phyloP scores from a whole-genome alignment of 2,888 invertebrate genomes.

The Lithodes maja region DNA sequence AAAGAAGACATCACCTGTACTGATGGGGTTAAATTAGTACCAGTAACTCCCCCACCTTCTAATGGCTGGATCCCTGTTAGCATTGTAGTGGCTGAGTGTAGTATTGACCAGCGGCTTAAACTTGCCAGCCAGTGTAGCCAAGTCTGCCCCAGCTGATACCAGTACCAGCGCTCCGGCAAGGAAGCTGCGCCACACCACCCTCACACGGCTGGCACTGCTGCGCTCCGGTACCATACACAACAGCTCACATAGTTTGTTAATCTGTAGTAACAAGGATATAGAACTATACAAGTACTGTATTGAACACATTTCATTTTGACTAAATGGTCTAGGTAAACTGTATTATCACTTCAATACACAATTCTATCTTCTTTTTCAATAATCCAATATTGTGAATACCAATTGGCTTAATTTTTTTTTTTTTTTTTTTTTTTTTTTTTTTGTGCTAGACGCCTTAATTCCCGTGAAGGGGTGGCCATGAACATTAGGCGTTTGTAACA shows the following conservation, averaged over 20 bases:
- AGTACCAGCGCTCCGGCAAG: conserved; percentile 36
- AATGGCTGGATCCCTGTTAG: conserved; percentile 40
- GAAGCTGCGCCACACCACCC: conserved; percentile 39
- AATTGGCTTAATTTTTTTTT: too few species aligned
- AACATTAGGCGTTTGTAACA: too few species aligned
- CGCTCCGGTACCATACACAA: conserved; percentile 26
- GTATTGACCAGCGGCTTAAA: conserved; percentile 18
- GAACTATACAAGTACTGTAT: not conserved
- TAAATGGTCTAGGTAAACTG: too few species aligned
- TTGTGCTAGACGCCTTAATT: too few species aligned
- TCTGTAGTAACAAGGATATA: conserved; percentile 25
- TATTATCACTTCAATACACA: too few species aligned
- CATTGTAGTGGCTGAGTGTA: conserved; percentile 15
- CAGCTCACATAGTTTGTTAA: conserved; percentile 45
- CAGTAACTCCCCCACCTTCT: conserved; percentile 30
- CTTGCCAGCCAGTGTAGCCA: conserved; percentile 20
- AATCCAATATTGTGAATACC: too few species aligned
- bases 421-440: too few species aligned
- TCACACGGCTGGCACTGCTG: conserved; percentile 19
- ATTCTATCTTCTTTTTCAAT: too few species aligned
- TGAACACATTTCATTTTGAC: not conserved
- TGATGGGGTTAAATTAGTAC: too few species aligned
- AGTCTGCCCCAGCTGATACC: conserved; percentile 41
- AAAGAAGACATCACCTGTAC: too few species aligned
- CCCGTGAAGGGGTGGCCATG: too few species aligned